Evolutionary conservation across 2,113 vertebrate genomes (phyloP).

Genomic region (Eulacestoma nigropectus): DNA sequence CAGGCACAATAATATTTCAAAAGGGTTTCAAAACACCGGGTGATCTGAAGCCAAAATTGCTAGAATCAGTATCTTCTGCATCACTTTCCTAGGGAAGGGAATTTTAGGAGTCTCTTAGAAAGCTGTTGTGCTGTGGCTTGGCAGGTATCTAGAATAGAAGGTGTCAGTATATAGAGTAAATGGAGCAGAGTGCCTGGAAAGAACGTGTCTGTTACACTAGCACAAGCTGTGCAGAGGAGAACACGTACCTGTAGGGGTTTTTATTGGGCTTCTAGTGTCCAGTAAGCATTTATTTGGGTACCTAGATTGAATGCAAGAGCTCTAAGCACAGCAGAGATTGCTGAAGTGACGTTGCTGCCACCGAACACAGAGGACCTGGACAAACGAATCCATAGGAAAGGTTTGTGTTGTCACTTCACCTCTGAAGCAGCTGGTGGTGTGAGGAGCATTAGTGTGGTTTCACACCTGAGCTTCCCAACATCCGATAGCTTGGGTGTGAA

Average conservation of each 20-base stretch:
- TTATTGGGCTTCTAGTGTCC: background rate
- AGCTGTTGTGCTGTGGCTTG: background rate
- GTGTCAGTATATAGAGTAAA: background rate
- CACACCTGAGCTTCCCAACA: background rate
- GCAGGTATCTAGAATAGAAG: background rate
- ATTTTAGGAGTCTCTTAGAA: background rate
- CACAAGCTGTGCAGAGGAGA: background rate
- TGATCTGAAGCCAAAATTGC: background rate
- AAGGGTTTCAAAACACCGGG: background rate
- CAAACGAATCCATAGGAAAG: rapidly evolving
- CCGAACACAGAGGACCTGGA: background rate
- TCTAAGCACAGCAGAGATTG: background rate
- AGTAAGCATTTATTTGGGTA: background rate
- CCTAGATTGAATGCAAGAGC: background rate
- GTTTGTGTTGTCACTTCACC: background rate
- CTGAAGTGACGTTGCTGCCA: rapidly evolving
- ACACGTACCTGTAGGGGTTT: rapidly evolving
- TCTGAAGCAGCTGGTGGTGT: background rate
- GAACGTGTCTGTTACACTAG: background rate
- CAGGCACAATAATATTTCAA: background rate
- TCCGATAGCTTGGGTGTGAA: background rate
- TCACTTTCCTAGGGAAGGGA: background rate
- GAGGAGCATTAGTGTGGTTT: background rate
- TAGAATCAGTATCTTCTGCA: background rate
- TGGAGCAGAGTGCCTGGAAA: background rate